Conservation (phyloP, 2,888 invertebrate genomes). For the Agrotis puta region DNA sequence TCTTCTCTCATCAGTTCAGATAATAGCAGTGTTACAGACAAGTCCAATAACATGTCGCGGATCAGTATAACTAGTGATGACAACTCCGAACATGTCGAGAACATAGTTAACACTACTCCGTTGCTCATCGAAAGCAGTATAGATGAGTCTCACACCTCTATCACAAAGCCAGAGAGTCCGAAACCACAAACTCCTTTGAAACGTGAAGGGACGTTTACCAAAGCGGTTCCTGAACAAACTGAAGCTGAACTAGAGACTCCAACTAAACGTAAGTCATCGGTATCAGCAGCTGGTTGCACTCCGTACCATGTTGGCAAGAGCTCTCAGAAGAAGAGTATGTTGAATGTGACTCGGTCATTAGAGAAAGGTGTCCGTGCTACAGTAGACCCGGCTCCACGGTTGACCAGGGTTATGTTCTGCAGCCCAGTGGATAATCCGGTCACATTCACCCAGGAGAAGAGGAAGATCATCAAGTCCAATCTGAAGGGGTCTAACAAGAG, state of each 20-base stretch:
- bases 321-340: conserved; percentile 70
- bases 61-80: conserved; percentile 85
- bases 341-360: conserved; percentile 84
- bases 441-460: conserved; percentile 74
- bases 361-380: conserved; percentile 76
- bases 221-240: conserved; percentile 73
- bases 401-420: conserved; percentile 86
- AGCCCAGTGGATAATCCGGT: conserved; percentile 81
- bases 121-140: conserved; percentile 84
- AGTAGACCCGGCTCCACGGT: conserved; percentile 68
- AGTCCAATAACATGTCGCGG: conserved; percentile 71
- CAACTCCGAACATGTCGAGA: conserved; percentile 78
- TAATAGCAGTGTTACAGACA: conserved; percentile 75
- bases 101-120: conserved; percentile 81
- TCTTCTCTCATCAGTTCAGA: conserved; percentile 80
- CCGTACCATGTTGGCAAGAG: conserved; percentile 77
- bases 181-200: conserved; percentile 73
- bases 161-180: conserved; percentile 27
- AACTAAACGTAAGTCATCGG: conserved; percentile 72
- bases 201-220: conserved; percentile 86
- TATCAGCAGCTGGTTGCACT: conserved; percentile 81
- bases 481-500: conserved; percentile 89
- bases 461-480: conserved; percentile 86
- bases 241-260: conserved; percentile 69
- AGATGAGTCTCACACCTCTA: conserved; percentile 73